Conservation (phyloP, 37 sponge, comb jelly and placozoan species). For the Dysidea cf. avara region DNA sequence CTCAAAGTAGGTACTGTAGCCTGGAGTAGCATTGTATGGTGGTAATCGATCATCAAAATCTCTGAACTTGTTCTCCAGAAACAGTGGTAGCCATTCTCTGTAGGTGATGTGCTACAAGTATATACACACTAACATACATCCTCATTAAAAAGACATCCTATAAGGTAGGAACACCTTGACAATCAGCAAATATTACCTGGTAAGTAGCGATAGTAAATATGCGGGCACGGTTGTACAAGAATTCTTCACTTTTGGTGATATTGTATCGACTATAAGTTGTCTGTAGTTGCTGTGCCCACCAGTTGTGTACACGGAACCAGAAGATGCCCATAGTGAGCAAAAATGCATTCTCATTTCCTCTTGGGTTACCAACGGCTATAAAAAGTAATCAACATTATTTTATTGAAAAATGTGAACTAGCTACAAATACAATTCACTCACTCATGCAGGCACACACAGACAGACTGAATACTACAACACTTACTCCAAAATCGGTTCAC, state of each 20-base stretch:
- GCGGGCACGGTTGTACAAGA: slow-evolving; percentile 87
- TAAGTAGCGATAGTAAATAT: slow-evolving; percentile 91
- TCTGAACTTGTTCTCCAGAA: slow-evolving; percentile 67
- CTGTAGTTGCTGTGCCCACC: slow-evolving; percentile 59
- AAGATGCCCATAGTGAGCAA: slow-evolving; percentile 83
- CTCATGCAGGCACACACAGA: background rate
- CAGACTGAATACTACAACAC: background rate
- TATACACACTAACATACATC: no score
- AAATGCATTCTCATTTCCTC: slow-evolving; percentile 95
- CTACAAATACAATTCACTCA: no score
- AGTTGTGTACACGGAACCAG: slow-evolving; percentile 94
- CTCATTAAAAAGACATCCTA: no score
- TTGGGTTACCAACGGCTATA: slow-evolving; percentile 90
- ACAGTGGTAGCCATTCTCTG: slow-evolving; percentile 85
- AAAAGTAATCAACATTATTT: no score
- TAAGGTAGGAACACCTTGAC: no score
- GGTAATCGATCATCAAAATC: slow-evolving; percentile 1
- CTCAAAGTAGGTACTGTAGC: slow-evolving; percentile 67
- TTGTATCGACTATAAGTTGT: no score
- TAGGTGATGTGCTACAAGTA: slow-evolving; percentile 84
- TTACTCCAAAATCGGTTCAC: slow-evolving; percentile 57
- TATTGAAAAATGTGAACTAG: no score
- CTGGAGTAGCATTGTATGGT: slow-evolving; percentile 20
- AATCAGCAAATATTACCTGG: no score
- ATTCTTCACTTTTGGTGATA: slow-evolving; percentile 70